phyloP scores from a whole-genome alignment of 2,888 invertebrate genomes.

The Tipula helvola region DNA sequence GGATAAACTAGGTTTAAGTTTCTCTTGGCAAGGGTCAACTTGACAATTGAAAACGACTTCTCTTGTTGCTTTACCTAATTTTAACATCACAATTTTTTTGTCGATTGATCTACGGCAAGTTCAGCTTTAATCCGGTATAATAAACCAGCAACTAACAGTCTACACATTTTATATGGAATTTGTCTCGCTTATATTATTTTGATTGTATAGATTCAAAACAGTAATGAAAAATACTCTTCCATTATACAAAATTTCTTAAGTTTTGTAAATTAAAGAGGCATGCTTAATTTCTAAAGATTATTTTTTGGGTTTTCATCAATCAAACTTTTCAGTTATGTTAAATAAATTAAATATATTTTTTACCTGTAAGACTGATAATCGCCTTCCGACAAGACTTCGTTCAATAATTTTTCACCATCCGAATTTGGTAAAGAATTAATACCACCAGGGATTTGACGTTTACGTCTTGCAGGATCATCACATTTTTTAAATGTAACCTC shows the following conservation, averaged over 20 bases:
- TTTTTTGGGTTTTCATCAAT: not conserved
- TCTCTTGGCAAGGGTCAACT: not conserved
- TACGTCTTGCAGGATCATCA: not conserved
- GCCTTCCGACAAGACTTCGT: not conserved
- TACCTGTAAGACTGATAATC: not conserved
- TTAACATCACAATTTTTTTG: not conserved
- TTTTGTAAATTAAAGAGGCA: not conserved
- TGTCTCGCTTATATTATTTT: not conserved
- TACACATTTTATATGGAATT: conserved; percentile 13
- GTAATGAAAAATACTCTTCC: not conserved
- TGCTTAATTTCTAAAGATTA: not conserved
- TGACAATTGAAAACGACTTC: not conserved
- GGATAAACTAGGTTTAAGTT: not conserved
- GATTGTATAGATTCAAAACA: too few species aligned
- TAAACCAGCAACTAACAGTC: conserved; percentile 40
- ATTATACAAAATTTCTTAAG: too few species aligned
- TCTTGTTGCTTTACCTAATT: not conserved
- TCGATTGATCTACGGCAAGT: conserved; percentile 18
- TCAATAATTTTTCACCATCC: not conserved
- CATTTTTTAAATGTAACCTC: not conserved
- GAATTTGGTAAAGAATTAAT: not conserved
- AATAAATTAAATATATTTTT: not conserved
- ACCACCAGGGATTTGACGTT: not conserved
- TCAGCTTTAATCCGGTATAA: conserved; percentile 35
- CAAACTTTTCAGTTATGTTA: not conserved